Base-by-base conservation (phyloP, 2,888 invertebrate species). In the Odontocerum albicorne region DNA sequence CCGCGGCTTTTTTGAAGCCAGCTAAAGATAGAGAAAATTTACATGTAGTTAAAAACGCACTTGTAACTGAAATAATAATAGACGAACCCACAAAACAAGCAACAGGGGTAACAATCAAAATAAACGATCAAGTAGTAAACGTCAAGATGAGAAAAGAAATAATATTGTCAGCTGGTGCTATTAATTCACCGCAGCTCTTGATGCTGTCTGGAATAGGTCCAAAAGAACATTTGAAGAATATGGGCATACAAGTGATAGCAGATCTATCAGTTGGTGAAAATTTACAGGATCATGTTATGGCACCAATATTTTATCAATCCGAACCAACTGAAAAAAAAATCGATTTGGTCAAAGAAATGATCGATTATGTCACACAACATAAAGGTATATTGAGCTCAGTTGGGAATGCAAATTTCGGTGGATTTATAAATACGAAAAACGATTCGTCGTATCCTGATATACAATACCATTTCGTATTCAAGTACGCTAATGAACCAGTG, bases 191-290 rank as follows among this genome's bases (percentile, higher is more conserved):
- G 1, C 73, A 79, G 59, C 65, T 81, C 46, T 66, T 81, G 2
- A 74, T 79, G 72, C 64, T 77, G 15, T 81, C 80, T 4, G 80
- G 81, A 1, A 68, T 81, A 13, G 80, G 80, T 0, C 76, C 76
- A 0, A 67, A 63, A 55, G 58, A 65, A 7, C 71, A 75, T 44
- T 62, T 79, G 1, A 52, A 64, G 21, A 63, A 67, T 6, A 64
- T 70, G 6, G 49, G 31, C 6, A 43, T 54, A 10, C 12, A 16
- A 21, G 16, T 36, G 1, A 65, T 70, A 2, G 52, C 67, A 31
- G 69, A 79, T 62, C 65, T 75, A 8, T 67, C 72, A 0, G 80
- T 80, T 0, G 81, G 80, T 1, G 65, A 71, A 52, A 82, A 82
- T 63, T 69, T 83, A 7, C 79, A 82, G 62, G 82, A 83, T 64